Conservation (phyloP, 1,140 invertebrate genomes). For the Mizuhopecten yessoensis region DNA sequence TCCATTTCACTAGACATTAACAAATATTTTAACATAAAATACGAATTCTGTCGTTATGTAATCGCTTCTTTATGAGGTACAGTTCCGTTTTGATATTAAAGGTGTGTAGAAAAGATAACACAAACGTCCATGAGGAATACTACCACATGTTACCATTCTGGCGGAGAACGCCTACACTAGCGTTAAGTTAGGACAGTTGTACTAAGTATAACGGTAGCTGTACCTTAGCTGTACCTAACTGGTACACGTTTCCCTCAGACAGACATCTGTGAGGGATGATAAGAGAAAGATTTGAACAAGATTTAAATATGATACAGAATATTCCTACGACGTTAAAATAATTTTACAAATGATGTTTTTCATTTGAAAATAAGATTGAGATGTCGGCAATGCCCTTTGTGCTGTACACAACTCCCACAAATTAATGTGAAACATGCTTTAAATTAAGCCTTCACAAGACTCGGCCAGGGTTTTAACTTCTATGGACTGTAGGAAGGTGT, state of each 20-base stretch:
- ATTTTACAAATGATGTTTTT: conserved; percentile 1
- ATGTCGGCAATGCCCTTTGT: conserved; percentile 5
- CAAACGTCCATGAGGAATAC: too few relatives aligned
- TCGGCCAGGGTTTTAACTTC: not conserved
- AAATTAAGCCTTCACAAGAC: not conserved
- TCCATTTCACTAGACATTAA: too few relatives aligned
- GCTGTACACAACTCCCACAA: not conserved
- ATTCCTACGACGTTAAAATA: not conserved
- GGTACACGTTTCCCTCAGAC: not conserved
- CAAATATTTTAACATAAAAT: too few relatives aligned
- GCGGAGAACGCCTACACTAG: too few relatives aligned
- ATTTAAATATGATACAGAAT: not conserved
- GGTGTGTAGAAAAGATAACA: too few relatives aligned
- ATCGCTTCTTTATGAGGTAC: too few relatives aligned
- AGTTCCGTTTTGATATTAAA: too few relatives aligned
- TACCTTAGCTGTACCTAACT: too few relatives aligned
- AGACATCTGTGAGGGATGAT: not conserved
- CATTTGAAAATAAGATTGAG: conserved; percentile 6
- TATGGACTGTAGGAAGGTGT: not conserved
- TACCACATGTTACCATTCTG: too few relatives aligned
- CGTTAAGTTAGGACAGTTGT: not conserved
- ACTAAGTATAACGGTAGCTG: not conserved
- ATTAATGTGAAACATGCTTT: not conserved
- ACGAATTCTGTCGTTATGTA: too few relatives aligned
- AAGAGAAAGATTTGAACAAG: not conserved